These are phyloP conservation scores for human DNA, from an alignment of 2,113 vertebrate species.

Conservation along the genomic window DNA sequence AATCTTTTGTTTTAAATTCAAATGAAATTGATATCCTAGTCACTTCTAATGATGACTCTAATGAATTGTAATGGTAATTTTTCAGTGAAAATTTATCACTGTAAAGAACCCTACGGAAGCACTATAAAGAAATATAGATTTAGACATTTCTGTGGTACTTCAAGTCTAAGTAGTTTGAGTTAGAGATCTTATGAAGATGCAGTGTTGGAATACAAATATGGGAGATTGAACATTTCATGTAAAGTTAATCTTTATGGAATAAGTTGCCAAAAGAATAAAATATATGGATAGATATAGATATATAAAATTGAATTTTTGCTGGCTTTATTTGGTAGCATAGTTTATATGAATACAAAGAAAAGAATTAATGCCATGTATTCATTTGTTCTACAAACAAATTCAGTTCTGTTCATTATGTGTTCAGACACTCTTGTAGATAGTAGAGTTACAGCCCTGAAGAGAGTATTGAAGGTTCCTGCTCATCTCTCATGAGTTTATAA, in stretches of 20 bases:
- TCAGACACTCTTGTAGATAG: not conserved
- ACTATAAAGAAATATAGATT: not conserved
- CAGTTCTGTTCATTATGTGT: not conserved
- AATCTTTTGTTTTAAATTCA: slow-evolving; percentile 8
- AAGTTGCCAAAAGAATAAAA: not conserved
- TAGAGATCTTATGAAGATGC: not conserved
- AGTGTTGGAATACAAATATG: not conserved
- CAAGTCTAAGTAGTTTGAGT: not conserved
- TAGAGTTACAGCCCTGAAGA: not conserved
- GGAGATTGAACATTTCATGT: not conserved
- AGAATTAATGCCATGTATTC: not conserved
- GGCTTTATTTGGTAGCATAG: not conserved
- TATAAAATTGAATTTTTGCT: not conserved
- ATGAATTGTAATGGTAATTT: not conserved
- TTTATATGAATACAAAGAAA: not conserved
- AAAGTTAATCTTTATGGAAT: slow-evolving; percentile 44
- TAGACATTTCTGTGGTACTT: not conserved
- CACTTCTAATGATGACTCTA: not conserved
- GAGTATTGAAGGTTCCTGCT: not conserved
- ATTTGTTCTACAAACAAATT: not conserved
- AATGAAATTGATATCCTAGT: not conserved
- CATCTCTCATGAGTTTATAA: not conserved
- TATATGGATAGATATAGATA: not conserved
- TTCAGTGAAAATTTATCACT: not conserved
- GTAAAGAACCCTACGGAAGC: not conserved